Percentiles rank a stretch among this genome's conserved stretches.
phyloP scores from a whole-genome alignment of 2,113 vertebrate genomes.

The Amia ocellicauda region DNA sequence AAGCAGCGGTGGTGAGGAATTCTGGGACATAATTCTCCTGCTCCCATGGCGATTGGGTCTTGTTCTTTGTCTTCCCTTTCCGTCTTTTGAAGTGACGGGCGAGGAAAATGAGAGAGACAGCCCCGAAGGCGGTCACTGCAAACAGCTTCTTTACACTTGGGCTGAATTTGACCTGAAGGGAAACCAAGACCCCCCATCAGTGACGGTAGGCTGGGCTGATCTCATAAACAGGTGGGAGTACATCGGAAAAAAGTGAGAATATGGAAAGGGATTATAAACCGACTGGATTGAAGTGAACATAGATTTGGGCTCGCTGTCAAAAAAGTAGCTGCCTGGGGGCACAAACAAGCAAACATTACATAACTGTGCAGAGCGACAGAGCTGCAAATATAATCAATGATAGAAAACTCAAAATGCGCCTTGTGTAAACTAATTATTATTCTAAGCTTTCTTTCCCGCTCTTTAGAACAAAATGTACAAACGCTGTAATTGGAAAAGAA shows the following conservation, averaged over 20 bases:
- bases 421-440: no score
- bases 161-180: conserved; percentile 76
- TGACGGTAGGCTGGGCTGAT: not conserved
- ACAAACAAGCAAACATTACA: no score
- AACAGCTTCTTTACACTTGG: conserved; percentile 81
- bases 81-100: conserved; percentile 86
- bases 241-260: not conserved
- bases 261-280: conserved; percentile 28
- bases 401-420: no score
- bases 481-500: no score
- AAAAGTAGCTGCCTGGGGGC: no score
- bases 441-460: no score
- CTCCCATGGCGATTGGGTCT: conserved; percentile 67
- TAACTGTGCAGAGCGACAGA: no score
- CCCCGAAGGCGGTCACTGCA: conserved; percentile 76
- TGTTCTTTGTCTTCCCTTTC: conserved; percentile 77
- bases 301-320: no score
- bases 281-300: not conserved
- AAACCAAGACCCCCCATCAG: not conserved
- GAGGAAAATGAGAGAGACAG: conserved; percentile 83
- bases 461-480: no score
- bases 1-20: conserved; percentile 56
- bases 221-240: not conserved
- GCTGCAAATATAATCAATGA: no score
- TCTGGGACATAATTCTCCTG: conserved; percentile 66